Evolutionary conservation across 1,140 invertebrate genomes (phyloP).

Genomic region (Trichomalopsis sarcophagae): DNA sequence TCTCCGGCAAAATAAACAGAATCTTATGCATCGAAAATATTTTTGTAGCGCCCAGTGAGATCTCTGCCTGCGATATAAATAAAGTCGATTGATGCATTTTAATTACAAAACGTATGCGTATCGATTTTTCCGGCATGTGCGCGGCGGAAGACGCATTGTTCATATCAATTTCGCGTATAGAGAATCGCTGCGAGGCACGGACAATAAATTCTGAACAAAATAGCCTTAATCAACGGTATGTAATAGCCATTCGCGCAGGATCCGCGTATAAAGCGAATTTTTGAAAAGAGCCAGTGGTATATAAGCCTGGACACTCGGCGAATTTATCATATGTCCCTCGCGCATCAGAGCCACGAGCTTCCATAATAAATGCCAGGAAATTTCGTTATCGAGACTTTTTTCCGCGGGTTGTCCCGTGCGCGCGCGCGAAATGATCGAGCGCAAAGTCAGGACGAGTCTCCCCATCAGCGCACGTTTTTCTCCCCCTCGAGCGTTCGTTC

Average conservation of each 20-base stretch:
- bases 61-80: too few relatives aligned
- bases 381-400: constrained; percentile 13
- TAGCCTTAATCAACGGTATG: not conserved
- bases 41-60: not conserved
- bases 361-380: constrained; percentile 19
- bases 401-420: too few relatives aligned
- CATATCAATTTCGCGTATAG: too few relatives aligned
- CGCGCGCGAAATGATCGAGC: not conserved
- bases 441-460: not conserved
- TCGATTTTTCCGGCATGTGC: not conserved
- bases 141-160: too few relatives aligned
- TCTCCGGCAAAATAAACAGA: constrained; percentile 40
- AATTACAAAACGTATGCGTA: not conserved
- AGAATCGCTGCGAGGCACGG: not conserved
- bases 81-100: not conserved
- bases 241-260: not conserved
- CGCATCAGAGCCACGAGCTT: not conserved
- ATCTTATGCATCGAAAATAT: constrained; percentile 34
- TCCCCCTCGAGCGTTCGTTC: constrained; percentile 18
- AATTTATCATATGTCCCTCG: not conserved
- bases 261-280: not conserved
- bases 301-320: not conserved
- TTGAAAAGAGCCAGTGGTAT: not conserved
- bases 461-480: not conserved
- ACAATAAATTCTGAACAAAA: not conserved